phyloP scores from a whole-genome alignment of 2,113 vertebrate species.

The Oreochromis aureus region DNA sequence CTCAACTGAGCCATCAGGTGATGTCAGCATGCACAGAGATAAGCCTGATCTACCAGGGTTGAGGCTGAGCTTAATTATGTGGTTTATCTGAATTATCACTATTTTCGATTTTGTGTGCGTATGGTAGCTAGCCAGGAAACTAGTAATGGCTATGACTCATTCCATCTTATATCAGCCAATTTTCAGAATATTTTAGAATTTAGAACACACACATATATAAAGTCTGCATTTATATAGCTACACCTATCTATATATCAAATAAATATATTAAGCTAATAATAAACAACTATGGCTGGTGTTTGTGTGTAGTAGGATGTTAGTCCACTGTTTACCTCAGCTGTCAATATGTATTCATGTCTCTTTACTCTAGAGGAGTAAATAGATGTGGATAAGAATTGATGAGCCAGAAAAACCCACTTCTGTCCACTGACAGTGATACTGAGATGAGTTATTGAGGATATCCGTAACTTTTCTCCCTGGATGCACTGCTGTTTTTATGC shows the following conservation, averaged over 20 bases:
- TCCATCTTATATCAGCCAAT: not conserved
- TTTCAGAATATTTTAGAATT: not conserved
- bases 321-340: not conserved
- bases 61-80: not conserved
- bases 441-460: not conserved
- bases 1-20: not conserved
- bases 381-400: not conserved
- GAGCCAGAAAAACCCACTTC: not conserved
- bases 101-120: not conserved
- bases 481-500: not conserved
- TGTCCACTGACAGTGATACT: not conserved
- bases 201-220: not conserved
- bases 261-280: not conserved
- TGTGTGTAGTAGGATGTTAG: not conserved
- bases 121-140: accelerated
- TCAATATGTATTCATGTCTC: not conserved
- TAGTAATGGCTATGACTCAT: accelerated
- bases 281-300: not conserved
- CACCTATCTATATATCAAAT: not conserved
- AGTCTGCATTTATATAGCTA: not conserved
- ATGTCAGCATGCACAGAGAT: not conserved
- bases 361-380: not conserved
- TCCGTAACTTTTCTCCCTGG: not conserved
- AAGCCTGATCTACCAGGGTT: not conserved
- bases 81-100: not conserved